phyloP scores from a whole-genome alignment of 2,888 invertebrate species.

The Gastracanthus pulcherrimus region DNA sequence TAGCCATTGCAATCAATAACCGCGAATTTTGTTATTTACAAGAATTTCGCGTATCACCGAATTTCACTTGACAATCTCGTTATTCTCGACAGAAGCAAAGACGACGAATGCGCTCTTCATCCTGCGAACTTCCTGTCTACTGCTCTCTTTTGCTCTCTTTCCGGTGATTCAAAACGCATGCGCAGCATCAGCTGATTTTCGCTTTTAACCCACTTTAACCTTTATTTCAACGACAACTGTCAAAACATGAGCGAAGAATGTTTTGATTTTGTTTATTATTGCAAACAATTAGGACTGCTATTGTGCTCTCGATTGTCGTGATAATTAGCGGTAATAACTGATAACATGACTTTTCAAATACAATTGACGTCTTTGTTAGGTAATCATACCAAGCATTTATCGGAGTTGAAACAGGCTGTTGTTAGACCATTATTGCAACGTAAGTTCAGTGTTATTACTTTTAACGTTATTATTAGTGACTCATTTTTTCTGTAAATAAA shows the following conservation, averaged over 20 bases:
- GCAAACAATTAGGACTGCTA: background rate
- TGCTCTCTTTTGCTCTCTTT: background rate
- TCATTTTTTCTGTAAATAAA: background rate
- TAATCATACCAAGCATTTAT: slow-evolving; percentile 68
- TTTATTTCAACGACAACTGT: background rate
- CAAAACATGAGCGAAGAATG: background rate
- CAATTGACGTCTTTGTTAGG: slow-evolving; percentile 67
- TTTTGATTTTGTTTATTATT: background rate
- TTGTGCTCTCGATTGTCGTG: background rate
- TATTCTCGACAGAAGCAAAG: background rate
- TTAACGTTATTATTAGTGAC: background rate
- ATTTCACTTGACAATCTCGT: background rate
- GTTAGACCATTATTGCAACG: slow-evolving; percentile 72
- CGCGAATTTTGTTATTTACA: slow-evolving; percentile 2
- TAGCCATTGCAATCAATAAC: slow-evolving; percentile 65
- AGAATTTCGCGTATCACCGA: background rate
- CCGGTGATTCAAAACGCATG: background rate
- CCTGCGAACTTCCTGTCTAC: background rate
- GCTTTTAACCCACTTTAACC: background rate
- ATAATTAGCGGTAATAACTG: background rate
- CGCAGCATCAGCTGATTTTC: background rate
- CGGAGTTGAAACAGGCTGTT: slow-evolving; percentile 70
- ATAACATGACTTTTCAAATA: slow-evolving; percentile 64
- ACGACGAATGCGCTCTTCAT: background rate
- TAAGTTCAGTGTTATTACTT: slow-evolving; percentile 60